Evolutionary conservation across 2,113 vertebrate species (phyloP), one percentile per base, ranked within the genome.

Genomic region (Hymenochirus boettgeri): DNA sequence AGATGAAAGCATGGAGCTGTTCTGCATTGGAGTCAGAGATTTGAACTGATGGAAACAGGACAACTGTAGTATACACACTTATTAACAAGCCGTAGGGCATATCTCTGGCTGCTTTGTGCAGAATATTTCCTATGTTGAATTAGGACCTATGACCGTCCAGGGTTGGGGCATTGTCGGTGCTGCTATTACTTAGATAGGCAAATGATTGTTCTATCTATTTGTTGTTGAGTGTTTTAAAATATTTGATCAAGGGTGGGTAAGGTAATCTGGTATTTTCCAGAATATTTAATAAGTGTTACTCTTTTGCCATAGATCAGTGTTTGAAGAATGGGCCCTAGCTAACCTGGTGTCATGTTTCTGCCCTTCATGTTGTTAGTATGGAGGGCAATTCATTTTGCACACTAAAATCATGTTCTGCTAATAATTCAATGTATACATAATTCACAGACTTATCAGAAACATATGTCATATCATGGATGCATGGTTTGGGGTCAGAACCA

Each of bases 161-260:
- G 74, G 71, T 69, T 57, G 76, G 0, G 0, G 51, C 74, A 72
- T 61, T 6, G 15, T 60, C 70, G 74, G 76, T 82, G 81, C 81
- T 85, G 81, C 81, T 83, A 57, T 52, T 70, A 45, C 58, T 71
- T 0, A 1, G 73, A 76, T n/a, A 62, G 72, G 67, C 59, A 70
- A 73, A 46, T 26, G 25, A 42, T 33, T 35, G 57, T 33, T 59
- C 56, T 50, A 35, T 65, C 54, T 57, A 46, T 67, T 27, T 67
- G 64, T 67, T 26, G 39, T 67, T 57, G 22, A 57, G 47, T 67
- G 27, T 67, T 67, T 39, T 60, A 29, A 57, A 35, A 59, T 62
- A 47, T 62, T 25, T n/a, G 5, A 29, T 19, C 12, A 47, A 57
- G 57, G 24, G 48, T 37, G 7, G 46, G 33, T 33, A 54, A 22